Base-by-base conservation (phyloP, 2,888 invertebrate genomes). In the Cotesia congregata region DNA sequence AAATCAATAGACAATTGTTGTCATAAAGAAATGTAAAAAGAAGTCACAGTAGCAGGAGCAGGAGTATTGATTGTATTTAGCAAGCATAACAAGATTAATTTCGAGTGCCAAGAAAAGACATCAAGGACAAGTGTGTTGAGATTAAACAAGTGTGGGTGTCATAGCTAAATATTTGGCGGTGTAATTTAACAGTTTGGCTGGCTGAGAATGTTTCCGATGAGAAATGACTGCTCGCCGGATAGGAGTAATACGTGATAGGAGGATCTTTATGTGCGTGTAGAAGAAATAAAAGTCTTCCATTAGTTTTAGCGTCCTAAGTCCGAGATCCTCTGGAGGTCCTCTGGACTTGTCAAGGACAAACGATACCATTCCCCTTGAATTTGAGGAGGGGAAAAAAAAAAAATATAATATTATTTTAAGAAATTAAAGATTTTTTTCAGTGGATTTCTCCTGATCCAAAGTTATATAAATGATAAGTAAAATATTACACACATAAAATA, bases 131-230 rank as follows among this genome's bases (percentile, higher is more conserved):
- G 78, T 30, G 30, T 30, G 30, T 30, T 30, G 30, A 77, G 71
- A 41, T 70, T 15, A 69, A 62, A 30, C 30, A n/a, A 39, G 74
- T 65, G 80, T 79, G 79, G 79, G 80, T 77, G 78, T 77, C 76
- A 40, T 65, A 69, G 80, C 77, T 64, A 78, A 79, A 79, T 77
- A 77, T 76, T 79, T 78, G 77, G 76, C 70, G 50, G 72, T 65
- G 62, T 17, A 15, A 40, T 65, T 64, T 65, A 20, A 59, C 67
- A 20, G 59, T 40, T 73, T 67, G 67, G 67, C 73, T 65, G 67
- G 17, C 41, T 6, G 69, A 50, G 69, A 59, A 69, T 69, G 41
- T 50, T 50, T 12, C 12, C 50, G 50, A 50, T 50, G 50, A 50
- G 50, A 50, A 12, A 50, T 50, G 50, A 50, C 50, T 50, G 50